Evolutionary conservation across 2,888 invertebrate genomes (phyloP), one percentile per base, ranked within the genome.

Genomic region (Cyrtodaria siliqua): DNA sequence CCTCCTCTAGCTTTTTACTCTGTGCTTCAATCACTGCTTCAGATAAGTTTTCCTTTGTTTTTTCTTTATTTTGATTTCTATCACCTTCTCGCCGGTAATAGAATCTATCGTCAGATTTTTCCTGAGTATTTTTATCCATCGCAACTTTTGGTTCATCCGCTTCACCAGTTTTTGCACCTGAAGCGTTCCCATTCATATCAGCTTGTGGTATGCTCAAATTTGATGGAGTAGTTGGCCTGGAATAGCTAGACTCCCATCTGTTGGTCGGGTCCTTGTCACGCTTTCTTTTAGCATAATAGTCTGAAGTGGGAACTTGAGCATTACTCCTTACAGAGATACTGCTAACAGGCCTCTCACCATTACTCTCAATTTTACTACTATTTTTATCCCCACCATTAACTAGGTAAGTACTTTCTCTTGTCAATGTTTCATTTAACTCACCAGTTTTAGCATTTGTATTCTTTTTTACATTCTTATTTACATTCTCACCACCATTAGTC

Each of bases 181-280:
- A 33, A 44, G 57, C 71, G 12, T 69, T 73, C 2, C 66, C 69
- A 40, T 78, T 72, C n/a, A n/a, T n/a, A 61, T 29, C 50, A 53
- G 73, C 56, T 44, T 78, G 71, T 9, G 70, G 73, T 29, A 77
- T 60, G 24, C 55, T 20, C n/a, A 77, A 63, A 50, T 83, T 83
- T 9, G 80, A 70, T 2, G 79, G 76, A 18, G 85, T 84, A 4
- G 75, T 72, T 2, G 84, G 82, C 16, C 83, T 52, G 6, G 80
- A 78, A 60, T 85, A 87, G 42, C 79, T 79, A 1, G 83, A 82
- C 53, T 85, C 85, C 87, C 87, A 87, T 57, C 70, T 76, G 0
- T 78, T 66, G 27, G 78, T 79, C 2, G 81, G 82, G 62, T 83
- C 83, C 55, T 82, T 79, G 9, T 84, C 83, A 14, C 63, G 55